phyloP scores from a whole-genome alignment of 2,888 invertebrate genomes.

The Morinoia aosen region DNA sequence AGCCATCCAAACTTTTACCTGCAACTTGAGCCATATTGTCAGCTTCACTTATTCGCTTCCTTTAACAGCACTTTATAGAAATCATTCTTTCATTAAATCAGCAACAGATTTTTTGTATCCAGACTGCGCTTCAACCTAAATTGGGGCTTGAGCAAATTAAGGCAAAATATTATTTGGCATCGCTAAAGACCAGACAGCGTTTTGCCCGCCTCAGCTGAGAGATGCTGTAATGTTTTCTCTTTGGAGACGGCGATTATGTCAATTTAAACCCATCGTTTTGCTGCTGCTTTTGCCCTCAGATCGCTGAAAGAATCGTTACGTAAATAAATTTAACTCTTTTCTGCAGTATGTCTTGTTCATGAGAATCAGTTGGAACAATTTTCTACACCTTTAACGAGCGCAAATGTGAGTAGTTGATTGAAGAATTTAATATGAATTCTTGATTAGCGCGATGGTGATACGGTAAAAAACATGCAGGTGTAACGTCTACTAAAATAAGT shows the following conservation, averaged over 20 bases:
- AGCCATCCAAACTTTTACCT: too few relatives aligned
- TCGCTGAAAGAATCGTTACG: not conserved
- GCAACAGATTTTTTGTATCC: too few relatives aligned
- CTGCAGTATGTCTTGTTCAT: not conserved
- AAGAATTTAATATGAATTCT: not conserved
- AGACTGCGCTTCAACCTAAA: too few relatives aligned
- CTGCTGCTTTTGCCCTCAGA: not conserved
- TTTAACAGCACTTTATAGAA: not conserved
- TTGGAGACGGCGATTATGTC: not conserved
- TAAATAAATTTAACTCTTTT: not conserved
- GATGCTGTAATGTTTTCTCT: not conserved
- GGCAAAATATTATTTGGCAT: too few relatives aligned
- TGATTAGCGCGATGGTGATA: not conserved
- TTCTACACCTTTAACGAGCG: not conserved
- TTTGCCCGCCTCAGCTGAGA: not conserved
- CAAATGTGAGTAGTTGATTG: not conserved
- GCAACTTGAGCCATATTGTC: too few relatives aligned
- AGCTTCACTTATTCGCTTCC: not conserved
- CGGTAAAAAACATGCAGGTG: not conserved
- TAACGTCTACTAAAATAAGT: not conserved
- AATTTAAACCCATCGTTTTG: not conserved
- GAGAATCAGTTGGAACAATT: not conserved
- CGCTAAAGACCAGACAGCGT: too few relatives aligned
- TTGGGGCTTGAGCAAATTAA: too few relatives aligned
- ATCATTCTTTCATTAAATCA: not conserved